Base-by-base conservation (phyloP, 2,888 invertebrate species). In the Chironomus tentans region DNA sequence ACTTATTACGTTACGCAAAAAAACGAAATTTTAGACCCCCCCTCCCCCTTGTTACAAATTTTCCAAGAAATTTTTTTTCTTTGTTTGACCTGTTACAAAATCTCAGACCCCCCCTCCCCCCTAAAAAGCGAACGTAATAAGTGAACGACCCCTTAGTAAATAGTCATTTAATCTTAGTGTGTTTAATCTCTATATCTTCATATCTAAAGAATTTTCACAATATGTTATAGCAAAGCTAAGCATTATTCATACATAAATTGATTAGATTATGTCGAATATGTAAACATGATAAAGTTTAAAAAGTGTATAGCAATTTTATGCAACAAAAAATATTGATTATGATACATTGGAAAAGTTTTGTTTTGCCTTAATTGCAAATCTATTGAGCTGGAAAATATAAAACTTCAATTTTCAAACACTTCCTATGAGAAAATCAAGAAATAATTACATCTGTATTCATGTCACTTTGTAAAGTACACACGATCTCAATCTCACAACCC, bases 381-480 rank as follows among this genome's bases (percentile, higher is more conserved):
- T 65, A 38, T 68, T 38, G 38, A 74, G 18, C 24, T 68, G 21
- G 18, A 22, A 56, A 69, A 50, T 47, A 56, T 68, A 56, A 28
- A 56, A 22, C 24, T n/a, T 15, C n/a, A 15, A 28, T 38, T 28
- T 15, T 47, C n/a, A n/a, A 3, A 18, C 6, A 38, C 38, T 38
- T 38, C 38, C 38, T 10, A 10, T 38, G 38, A 38, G 6, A 28
- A 13, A 22, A 22, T 24, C 38, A 38, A 56, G 56, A 28, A 15
- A 48, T 68, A 77, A 78, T 82, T 82, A 86, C 86, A 81, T 85
- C 84, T 12, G 86, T 85, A 77, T 83, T 84, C 3, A 86, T 85
- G 82, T 89, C 89, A 7, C 88, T 87, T 80, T 89, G 87, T 2
- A 89, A 87, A 65, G 87, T 84, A 80, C 89, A 89, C 76, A 87